Base-by-base conservation (phyloP, 1,140 invertebrate species). In the Pseudomyrmex gracilis region DNA sequence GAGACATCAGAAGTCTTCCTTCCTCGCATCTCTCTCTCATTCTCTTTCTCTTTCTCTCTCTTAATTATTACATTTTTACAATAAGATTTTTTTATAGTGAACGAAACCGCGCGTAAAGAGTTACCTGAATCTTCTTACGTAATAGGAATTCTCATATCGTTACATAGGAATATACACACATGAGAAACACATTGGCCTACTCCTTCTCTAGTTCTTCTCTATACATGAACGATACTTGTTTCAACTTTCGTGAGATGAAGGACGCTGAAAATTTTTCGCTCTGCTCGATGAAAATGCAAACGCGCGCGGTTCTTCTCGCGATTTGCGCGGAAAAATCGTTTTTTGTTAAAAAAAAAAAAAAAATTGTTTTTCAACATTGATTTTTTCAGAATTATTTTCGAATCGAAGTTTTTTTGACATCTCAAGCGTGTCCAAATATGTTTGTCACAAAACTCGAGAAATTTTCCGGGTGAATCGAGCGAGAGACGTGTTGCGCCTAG, bases 61-160 rank as follows among this genome's bases (percentile, higher is more conserved):
- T 83, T 57, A 5, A 80, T 58, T 43, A 71, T 64, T 58, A 77
- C 13, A 49, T 57, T 34, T n/a, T 76, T 76, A 82, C 78, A 82
- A 43, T 55, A 74, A 82, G 43, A 82, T 10, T 61, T 82, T 82
- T 74, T 15, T 34, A 73, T 73, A 80, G 43, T 58, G 49, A 82
- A 73, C 58, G 10, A 73, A 47, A 64, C 57, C 53, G 70, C 47
- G 57, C 20, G 43, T 15, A 34, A 24, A 70, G 61, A 49, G 51
- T 71, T 85, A 67, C 53, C 13, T 20, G 66, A 86, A 83, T 34
- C 10, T 60, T 71, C 24, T 24, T 70, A 68, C n/a, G 64, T 43
- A 61, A 73, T 74, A 83, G 43, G 51, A 84, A 61, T 78, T 66
- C 12, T 13, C 2, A 51, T 34, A 51, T 34, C 34, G 34, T 34